Base-by-base conservation (phyloP, 2,113 vertebrate species). In the Salvelinus namaycush region DNA sequence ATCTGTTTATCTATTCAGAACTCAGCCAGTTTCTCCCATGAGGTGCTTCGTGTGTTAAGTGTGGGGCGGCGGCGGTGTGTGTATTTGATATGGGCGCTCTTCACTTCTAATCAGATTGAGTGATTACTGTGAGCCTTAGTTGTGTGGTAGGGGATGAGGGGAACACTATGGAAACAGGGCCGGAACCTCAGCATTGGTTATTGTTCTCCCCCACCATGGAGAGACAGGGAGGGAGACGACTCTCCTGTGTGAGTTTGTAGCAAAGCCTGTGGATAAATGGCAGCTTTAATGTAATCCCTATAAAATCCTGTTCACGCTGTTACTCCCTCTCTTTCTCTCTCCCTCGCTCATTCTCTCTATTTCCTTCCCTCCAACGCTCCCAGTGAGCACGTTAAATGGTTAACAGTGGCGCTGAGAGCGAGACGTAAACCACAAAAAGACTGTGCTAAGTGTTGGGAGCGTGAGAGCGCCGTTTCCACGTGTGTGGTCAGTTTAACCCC, bases 251-350 rank as follows among this genome's bases (percentile, higher is more conserved):
- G 72, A 39, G 29, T 60, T 20, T 64, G 8, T 64, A 39, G 67
- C 34, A 69, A 69, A 44, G 67, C 67, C 67, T 44, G 16, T 16
- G 79, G 90, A 90, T 92, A 91, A 91, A 91, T 91, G 86, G 82
- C 86, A 86, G 88, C 83, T 92, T 93, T 92, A 92, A 91, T 89
- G 86, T 93, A 93, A 94, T 92, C 92, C 89, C 82, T 87, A 84
- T 90, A 89, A 92, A 93, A 91, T 86, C 88, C 82, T 79, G 84
- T 84, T 91, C 87, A 87, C 83, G 86, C 87, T 88, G 88, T 82
- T 86, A 87, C 89, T 87, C 87, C 88, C 86, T 90, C 74, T 79
- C 72, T 83, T 81, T 84, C 87, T 89, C 34, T 34, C 34, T 34
- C 34, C 6, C 34, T 7, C 6, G 34, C 75, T 79, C 72, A 82